A percentile compares a stretch with the other conserved stretches of the same genome.
Evolutionary conservation across 2,797 vertebrate species (phyloP).

Genomic region (Aphelocoma californica): DNA sequence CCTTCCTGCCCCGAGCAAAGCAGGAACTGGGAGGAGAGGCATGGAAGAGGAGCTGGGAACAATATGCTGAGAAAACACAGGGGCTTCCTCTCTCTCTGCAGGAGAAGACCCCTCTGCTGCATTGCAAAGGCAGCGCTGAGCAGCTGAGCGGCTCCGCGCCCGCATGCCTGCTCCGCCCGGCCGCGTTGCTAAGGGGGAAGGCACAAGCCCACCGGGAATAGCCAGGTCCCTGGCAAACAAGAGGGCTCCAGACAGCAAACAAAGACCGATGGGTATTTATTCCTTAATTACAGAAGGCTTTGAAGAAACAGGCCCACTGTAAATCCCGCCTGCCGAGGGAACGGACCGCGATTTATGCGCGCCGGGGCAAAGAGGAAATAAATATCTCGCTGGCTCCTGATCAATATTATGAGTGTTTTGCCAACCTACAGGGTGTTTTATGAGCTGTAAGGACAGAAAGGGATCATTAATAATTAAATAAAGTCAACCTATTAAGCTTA

Average conservation of each 20-base stretch:
- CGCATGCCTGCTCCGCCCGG: constrained; percentile 87
- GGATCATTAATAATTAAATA: constrained; percentile 80
- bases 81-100: constrained; percentile 80
- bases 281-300: constrained; percentile 73
- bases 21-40: constrained; percentile 80
- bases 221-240: constrained; percentile 49
- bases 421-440: constrained; percentile 79
- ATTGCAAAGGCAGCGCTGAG: constrained; percentile 79
- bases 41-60: constrained; percentile 85
- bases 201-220: constrained; percentile 34
- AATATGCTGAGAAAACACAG: constrained; percentile 80
- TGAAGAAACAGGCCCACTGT: constrained; percentile 71
- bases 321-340: constrained; percentile 53
- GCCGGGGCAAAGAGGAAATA: constrained; percentile 72
- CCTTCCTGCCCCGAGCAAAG: constrained; percentile 80
- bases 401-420: constrained; percentile 80
- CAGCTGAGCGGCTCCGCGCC: constrained; percentile 76
- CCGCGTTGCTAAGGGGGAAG: constrained; percentile 87
- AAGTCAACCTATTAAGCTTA: constrained; percentile 81
- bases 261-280: constrained; percentile 69
- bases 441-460: constrained; percentile 71
- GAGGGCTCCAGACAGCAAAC: constrained; percentile 65
- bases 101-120: constrained; percentile 69
- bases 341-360: constrained; percentile 66
- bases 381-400: constrained; percentile 76